phyloP scores from a whole-genome alignment of 1,140 invertebrate species.

The Periplaneta americana region DNA sequence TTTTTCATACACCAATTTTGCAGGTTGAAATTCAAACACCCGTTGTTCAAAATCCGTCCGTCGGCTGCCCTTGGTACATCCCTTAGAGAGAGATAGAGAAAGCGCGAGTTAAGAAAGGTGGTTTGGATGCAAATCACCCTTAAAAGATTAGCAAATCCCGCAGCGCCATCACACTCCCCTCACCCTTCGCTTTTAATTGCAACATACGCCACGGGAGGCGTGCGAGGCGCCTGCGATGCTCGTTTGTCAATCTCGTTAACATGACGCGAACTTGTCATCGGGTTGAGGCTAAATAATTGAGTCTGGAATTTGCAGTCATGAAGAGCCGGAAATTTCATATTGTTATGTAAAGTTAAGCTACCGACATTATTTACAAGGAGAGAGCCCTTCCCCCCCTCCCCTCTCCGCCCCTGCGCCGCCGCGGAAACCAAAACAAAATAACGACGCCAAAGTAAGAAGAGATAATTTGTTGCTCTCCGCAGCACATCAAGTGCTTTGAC shows the following conservation, averaged over 20 bases:
- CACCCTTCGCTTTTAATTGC: conserved; percentile 1
- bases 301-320: neutral
- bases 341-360: neutral
- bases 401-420: neutral
- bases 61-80: too few species aligned
- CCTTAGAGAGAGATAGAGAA: neutral
- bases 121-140: neutral
- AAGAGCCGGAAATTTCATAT: neutral
- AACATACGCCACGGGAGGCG: neutral
- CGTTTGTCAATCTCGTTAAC: conserved; percentile 12
- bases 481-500: neutral
- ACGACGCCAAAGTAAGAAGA: neutral
- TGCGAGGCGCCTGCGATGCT: neutral
- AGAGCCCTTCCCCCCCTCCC: neutral
- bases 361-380: neutral
- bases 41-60: too few species aligned
- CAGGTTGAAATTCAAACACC: too few species aligned
- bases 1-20: too few species aligned
- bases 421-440: neutral
- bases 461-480: neutral
- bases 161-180: neutral
- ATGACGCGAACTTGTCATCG: conserved; percentile 8
- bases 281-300: conserved; percentile 3
- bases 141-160: neutral
- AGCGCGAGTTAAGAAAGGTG: neutral